Percentiles rank a stretch among this genome's conserved stretches.
phyloP scores from a whole-genome alignment of 2,888 invertebrate genomes.

The Andrena fulva region DNA sequence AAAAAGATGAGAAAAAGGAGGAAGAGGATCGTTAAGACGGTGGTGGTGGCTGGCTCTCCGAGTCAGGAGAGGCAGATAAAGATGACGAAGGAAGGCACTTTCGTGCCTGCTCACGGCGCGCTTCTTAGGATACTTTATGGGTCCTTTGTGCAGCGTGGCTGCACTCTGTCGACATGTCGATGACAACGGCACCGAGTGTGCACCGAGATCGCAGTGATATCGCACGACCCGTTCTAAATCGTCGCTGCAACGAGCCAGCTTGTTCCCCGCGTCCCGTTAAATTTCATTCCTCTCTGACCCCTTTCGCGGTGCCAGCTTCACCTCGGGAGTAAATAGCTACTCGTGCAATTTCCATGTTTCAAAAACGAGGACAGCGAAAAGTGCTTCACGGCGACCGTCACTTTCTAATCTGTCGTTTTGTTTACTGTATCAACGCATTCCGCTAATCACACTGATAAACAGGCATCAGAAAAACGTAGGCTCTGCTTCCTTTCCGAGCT shows the following conservation, averaged over 20 bases:
- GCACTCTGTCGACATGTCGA: slow-evolving; percentile 66
- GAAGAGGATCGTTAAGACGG: slow-evolving; percentile 42
- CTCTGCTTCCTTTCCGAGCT: too few relatives aligned
- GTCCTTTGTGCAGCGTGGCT: slow-evolving; percentile 68
- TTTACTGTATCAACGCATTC: too few relatives aligned
- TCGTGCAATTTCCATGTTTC: too few relatives aligned
- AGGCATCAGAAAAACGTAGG: too few relatives aligned
- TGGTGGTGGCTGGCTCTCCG: slow-evolving; percentile 35
- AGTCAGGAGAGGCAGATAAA: slow-evolving; percentile 57
- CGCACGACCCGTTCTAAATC: slow-evolving; percentile 64
- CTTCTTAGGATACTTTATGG: slow-evolving; percentile 72
- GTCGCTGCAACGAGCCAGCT: slow-evolving; percentile 27
- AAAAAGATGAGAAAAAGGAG: neutral
- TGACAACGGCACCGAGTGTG: slow-evolving; percentile 61
- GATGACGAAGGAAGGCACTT: slow-evolving; percentile 66
- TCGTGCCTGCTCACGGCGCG: slow-evolving; percentile 69
- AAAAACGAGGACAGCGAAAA: too few relatives aligned
- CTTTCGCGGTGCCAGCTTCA: neutral
- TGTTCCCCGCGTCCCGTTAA: slow-evolving; percentile 41
- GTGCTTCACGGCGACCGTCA: too few relatives aligned
- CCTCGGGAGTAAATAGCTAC: too few relatives aligned
- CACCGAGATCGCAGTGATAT: slow-evolving; percentile 67
- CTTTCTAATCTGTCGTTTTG: too few relatives aligned
- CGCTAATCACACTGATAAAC: too few relatives aligned
- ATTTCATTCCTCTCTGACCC: neutral